Evolutionary conservation across 2,113 vertebrate species (phyloP), one percentile per base, ranked within the genome.

Genomic region (Campylomormyrus numenius): DNA sequence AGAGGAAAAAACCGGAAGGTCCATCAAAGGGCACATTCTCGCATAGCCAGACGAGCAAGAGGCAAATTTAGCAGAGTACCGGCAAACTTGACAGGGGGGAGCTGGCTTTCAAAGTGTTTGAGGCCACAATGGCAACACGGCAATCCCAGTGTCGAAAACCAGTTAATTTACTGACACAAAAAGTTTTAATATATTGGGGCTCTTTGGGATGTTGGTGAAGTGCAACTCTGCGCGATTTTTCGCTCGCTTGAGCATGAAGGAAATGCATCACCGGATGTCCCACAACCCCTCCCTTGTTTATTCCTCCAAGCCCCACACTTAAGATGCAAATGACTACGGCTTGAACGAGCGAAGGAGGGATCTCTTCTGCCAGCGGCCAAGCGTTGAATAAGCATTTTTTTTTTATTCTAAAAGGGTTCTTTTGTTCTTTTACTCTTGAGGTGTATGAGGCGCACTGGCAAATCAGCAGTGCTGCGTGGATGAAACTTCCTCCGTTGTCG

Each of bases 351-450:
- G 45, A 48, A 8, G 83, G 42, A 21, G 35, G 39, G 42, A 21
- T 8, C 83, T 48, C 35, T 85, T 48, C 83, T 48, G 83, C 83
- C 15, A 0, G 83, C 45, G 46, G 83, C 83, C 19, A 46, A 48
- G 24, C 39, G 45, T 48, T 48, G 83, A 85, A 85, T 48, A 85
- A 85, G 83, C 83, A 85, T 48, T 85, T 85, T 84, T 85, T 46
- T 46, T 85, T 85, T 70, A 70, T 70, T 70, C 21, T 85, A 46
- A 85, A 84, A 85, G 42, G 8, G 21, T 46, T 8, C 45, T 48
- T 48, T n/a, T 85, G 83, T 85, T 42, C 45, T n/a, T 85, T 85
- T 48, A 46, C 8, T 85, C 45, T 85, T 85, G 39, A 24, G 83
- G 45, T 70, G 27, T 31, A 13, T 11, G 62, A 46, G 39, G n/a